Percentiles rank a stretch among this genome's conserved stretches.
phyloP scores from a whole-genome alignment of 2,797 vertebrate species.

The Uromys caudimaculatus region DNA sequence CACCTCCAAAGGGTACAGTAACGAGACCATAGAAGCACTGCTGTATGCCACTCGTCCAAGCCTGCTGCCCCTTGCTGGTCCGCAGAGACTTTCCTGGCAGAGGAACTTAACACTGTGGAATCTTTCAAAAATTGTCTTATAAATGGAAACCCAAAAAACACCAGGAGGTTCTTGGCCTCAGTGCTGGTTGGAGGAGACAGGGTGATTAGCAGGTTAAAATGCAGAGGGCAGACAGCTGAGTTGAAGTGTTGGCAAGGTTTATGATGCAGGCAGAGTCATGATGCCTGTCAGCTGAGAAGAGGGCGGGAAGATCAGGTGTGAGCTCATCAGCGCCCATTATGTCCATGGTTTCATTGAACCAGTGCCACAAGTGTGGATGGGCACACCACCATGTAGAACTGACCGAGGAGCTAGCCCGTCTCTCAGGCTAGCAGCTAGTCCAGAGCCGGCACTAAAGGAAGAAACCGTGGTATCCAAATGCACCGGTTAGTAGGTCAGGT shows the following conservation, averaged over 20 bases:
- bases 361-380: too few relatives aligned
- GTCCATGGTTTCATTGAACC: neutral
- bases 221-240: neutral
- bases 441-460: neutral
- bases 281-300: neutral
- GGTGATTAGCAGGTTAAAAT: neutral
- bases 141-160: neutral
- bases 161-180: neutral
- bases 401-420: accelerated
- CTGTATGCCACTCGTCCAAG: accelerated
- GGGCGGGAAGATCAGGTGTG: neutral
- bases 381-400: neutral
- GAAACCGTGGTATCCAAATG: neutral
- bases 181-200: neutral
- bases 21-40: accelerated
- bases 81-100: neutral
- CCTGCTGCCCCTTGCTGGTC: neutral
- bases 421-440: neutral
- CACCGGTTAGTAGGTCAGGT: accelerated
- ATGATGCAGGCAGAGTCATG: neutral
- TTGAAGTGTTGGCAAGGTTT: neutral
- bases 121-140: neutral
- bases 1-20: accelerated
- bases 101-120: neutral
- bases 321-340: accelerated